Conservation (phyloP, 2,888 invertebrate genomes). For the Cantharis nigra region DNA sequence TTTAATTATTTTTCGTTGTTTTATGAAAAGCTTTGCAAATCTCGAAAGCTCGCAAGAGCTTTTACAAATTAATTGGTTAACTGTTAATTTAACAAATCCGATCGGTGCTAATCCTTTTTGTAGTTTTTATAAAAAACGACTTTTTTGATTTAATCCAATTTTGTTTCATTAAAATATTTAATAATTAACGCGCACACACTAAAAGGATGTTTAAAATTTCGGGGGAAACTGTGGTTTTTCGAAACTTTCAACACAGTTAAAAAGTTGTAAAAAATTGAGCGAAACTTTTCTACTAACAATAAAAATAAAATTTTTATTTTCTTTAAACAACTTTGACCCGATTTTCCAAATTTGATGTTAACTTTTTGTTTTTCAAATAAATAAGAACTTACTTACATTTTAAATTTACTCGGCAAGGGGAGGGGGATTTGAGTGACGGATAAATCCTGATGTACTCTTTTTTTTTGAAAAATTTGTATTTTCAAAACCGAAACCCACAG, state of each 20-base stretch:
- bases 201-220: background rate
- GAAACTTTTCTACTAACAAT: background rate
- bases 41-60: background rate
- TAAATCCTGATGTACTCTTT: too few species aligned
- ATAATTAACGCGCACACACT: background rate
- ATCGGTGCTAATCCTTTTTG: background rate
- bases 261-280: background rate
- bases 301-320: background rate
- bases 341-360: background rate
- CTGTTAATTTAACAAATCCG: background rate
- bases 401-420: too few species aligned
- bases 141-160: background rate
- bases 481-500: too few species aligned
- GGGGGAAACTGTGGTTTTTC: background rate
- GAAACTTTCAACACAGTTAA: background rate
- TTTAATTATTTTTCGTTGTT: background rate
- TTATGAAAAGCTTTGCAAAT: background rate
- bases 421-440: too few species aligned
- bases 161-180: background rate
- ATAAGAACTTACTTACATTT: background rate
- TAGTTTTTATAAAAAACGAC: background rate
- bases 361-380: background rate
- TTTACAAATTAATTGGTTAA: background rate
- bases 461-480: too few species aligned
- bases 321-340: background rate